Percentiles rank a stretch among this genome's conserved stretches.
Evolutionary conservation across 2,113 vertebrate species (phyloP).

Genomic region (Turdus rufiventris): DNA sequence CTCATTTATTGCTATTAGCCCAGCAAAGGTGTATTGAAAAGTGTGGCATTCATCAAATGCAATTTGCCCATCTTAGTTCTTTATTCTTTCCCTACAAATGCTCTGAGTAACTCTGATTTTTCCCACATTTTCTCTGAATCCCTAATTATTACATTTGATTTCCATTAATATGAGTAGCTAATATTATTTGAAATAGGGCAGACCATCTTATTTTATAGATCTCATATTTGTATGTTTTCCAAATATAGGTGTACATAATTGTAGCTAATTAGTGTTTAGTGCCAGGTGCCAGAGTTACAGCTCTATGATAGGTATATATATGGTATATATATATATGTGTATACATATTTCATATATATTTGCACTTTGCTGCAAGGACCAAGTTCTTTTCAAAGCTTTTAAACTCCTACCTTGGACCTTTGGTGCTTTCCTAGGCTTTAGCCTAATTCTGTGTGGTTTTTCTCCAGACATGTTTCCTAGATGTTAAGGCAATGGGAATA

Average conservation of each 20-base stretch:
- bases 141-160: slow-evolving; percentile 22
- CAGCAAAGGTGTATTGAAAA: slow-evolving; percentile 26
- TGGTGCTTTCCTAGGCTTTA: neutral
- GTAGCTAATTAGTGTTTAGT: neutral
- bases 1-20: slow-evolving; percentile 27
- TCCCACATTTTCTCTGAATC: neutral
- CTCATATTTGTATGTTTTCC: neutral
- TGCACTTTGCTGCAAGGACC: neutral
- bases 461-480: neutral
- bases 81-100: slow-evolving; percentile 13
- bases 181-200: neutral
- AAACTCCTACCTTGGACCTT: neutral
- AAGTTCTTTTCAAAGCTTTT: neutral
- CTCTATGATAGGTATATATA: neutral
- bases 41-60: slow-evolving; percentile 22
- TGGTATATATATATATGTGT: rapidly evolving
- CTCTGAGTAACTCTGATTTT: slow-evolving; percentile 1
- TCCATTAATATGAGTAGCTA: neutral
- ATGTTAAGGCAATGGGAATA: neutral
- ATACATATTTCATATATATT: neutral
- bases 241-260: neutral
- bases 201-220: neutral
- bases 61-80: slow-evolving; percentile 3
- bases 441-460: neutral
- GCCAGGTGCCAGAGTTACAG: neutral